Evolutionary conservation across 1,140 invertebrate species (phyloP), one percentile per base, ranked within the genome.

Genomic region (Nasonia vitripennis): DNA sequence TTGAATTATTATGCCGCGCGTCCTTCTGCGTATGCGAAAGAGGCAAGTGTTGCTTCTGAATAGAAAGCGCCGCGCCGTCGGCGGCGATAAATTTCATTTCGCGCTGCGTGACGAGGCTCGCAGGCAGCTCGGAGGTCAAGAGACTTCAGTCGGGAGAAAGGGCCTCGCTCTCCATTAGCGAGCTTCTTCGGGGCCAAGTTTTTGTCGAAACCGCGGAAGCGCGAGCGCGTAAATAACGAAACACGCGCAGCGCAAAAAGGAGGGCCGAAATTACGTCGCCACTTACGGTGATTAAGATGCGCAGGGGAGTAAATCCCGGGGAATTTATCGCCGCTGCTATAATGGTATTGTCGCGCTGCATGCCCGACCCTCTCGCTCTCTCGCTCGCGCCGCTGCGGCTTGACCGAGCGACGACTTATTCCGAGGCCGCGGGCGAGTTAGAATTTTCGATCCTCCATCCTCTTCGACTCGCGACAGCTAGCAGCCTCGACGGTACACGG

Each of bases 1-100:
- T 85, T 81, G 70, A 85, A 80, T 85, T 85, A 81, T 85, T 85
- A 75, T 67, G 31, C 83, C 51, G 68, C 68, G 37, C 74, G 41
- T 45, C 51, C 45, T 41, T 51, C 14, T 70, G 78, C n/a, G 62
- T 78, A 79, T 84, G 68, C 73, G 37, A 27, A 27, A 27, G 27
- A 27, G 27, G 27, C 27, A 27, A 27, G 27, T 27, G 27, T 27
- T 27, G 27, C 27, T 27, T 27, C 27, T 27, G 27, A 84, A 80
- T 74, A 67, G 79, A 55, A 77, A 45, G 27, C 31, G 77, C 55
- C 0, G 48, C 23, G 45, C 27, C 37, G 67, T 55, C 37, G 37
- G 31, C 45, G 45, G 75, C 62, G 41, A 78, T 84, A 84, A 84
- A 84, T 84, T 84, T 84, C 48, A 78, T 84, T 84, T 78, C 37